Percentiles rank a stretch among this genome's conserved stretches.
Conservation (phyloP, 2,888 invertebrate species). For the Onchidella celtica region DNA sequence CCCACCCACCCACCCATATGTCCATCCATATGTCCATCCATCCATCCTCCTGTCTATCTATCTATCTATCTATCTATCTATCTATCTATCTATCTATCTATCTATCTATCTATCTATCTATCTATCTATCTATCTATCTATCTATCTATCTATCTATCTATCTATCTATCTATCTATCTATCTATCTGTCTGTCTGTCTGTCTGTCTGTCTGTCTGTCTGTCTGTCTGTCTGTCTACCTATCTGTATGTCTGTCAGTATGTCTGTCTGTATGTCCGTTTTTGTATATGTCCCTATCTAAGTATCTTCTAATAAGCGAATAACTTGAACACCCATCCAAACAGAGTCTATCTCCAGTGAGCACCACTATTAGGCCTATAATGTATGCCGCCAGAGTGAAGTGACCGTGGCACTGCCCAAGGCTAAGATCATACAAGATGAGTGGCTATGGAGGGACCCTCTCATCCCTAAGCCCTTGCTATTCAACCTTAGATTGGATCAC, state of each 20-base stretch:
- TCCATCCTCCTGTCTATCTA: too few relatives aligned
- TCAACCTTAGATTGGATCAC: background rate
- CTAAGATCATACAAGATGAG: background rate
- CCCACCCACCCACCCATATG: background rate
- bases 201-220: too few relatives aligned
- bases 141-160: background rate
- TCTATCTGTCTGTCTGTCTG: too few relatives aligned
- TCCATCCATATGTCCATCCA: background rate
- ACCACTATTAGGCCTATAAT: background rate
- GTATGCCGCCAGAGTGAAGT: background rate
- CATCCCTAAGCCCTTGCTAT: background rate
- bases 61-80: background rate
- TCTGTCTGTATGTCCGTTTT: too few relatives aligned
- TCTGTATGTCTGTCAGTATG: too few relatives aligned
- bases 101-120: constrained; percentile 1
- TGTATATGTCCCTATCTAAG: too few relatives aligned
- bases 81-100: background rate
- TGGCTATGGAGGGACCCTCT: background rate
- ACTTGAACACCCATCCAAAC: too few relatives aligned
- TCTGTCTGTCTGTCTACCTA: too few relatives aligned
- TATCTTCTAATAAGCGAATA: too few relatives aligned
- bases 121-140: background rate
- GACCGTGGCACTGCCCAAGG: background rate
- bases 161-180: background rate
- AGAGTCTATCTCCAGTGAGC: too few relatives aligned